Evolutionary conservation across 1,140 invertebrate species (phyloP).

Genomic region (Ceratosolen solmsi): DNA sequence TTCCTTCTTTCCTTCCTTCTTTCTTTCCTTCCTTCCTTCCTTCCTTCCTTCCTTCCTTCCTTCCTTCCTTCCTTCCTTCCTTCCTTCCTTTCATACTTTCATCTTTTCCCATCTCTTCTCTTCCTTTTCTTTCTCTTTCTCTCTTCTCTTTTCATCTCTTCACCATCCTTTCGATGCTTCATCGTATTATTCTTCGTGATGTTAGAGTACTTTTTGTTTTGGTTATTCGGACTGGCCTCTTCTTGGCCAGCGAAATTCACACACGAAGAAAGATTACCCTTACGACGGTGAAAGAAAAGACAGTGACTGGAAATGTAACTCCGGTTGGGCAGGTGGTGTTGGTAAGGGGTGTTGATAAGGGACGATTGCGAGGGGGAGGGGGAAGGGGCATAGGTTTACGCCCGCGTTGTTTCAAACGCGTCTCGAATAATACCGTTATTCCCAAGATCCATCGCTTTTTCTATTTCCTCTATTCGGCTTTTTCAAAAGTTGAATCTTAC

Average conservation of each 20-base stretch:
- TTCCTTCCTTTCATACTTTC: background rate
- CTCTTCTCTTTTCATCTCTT: no score
- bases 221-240: constrained; percentile 46
- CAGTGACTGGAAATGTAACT: no score
- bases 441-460: constrained; percentile 7
- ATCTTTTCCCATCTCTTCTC: no score
- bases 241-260: background rate
- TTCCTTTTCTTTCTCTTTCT: no score
- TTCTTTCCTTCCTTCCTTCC: background rate
- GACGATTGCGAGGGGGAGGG: background rate
- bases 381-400: constrained; percentile 36
- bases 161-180: no score
- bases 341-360: background rate
- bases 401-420: constrained; percentile 66
- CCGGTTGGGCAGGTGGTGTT: no score
- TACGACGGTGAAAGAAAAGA: no score
- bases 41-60: background rate
- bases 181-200: no score
- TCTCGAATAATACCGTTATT: constrained; percentile 67
- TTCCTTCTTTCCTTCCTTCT: background rate
- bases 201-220: constrained; percentile 46
- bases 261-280: constrained; percentile 47
- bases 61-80: background rate
- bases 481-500: no score
- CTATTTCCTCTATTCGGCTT: no score